A percentile compares a stretch with the other conserved stretches of the same genome.
Conservation (phyloP, 2,113 vertebrate genomes). For the Percopsis transmontana region DNA sequence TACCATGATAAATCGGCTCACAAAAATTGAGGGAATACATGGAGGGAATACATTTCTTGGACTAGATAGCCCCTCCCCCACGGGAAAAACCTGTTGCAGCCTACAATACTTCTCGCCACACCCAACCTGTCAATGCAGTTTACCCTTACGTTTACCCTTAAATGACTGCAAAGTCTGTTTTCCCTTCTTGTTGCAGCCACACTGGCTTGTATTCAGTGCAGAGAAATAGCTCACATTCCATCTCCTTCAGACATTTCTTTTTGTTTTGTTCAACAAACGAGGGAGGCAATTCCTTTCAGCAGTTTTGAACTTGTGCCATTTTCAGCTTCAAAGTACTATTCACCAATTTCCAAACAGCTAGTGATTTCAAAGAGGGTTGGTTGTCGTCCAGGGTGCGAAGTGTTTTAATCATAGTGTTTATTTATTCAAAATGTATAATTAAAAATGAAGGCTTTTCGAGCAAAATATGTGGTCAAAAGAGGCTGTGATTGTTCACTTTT, state of each 20-base stretch:
- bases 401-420: no score
- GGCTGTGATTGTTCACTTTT: no score
- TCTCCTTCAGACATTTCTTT: not conserved
- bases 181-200: not conserved
- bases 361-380: not conserved
- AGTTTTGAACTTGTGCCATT: slow-evolving; percentile 4
- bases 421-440: no score
- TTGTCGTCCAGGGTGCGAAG: not conserved
- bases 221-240: slow-evolving; percentile 37
- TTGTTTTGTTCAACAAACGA: slow-evolving; percentile 19
- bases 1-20: slow-evolving; percentile 11
- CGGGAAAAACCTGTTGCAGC: slow-evolving; percentile 10
- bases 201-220: slow-evolving; percentile 22
- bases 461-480: no score
- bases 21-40: not conserved
- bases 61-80: no score
- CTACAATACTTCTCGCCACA: not conserved
- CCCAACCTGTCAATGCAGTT: slow-evolving; percentile 13
- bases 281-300: not conserved
- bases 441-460: no score
- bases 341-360: not conserved
- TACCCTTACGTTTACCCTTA: not conserved
- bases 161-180: slow-evolving; percentile 1
- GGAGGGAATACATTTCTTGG: no score
- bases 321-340: not conserved